Evolutionary conservation across 2,113 vertebrate species (phyloP).

Genomic region (Myanophis thanlyinensis): DNA sequence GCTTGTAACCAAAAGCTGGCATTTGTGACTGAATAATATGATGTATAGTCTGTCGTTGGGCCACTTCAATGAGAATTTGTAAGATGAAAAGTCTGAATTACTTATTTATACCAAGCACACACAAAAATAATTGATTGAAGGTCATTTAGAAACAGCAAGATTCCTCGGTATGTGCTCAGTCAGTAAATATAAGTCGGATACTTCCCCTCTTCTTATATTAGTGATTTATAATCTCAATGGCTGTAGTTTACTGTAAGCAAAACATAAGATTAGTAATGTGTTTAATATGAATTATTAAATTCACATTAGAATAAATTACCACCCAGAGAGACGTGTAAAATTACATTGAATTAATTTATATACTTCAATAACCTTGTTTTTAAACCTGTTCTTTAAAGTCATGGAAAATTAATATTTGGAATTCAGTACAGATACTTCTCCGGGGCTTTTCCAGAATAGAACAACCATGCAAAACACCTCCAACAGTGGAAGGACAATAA

Average conservation of each 20-base stretch:
- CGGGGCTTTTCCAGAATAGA: neutral
- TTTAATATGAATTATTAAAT: slow-evolving; percentile 81
- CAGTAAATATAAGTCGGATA: slow-evolving; percentile 51
- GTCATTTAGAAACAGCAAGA: slow-evolving; percentile 60
- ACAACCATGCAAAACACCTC: neutral
- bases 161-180: slow-evolving; percentile 62
- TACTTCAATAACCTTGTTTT: slow-evolving; percentile 48
- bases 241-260: slow-evolving; percentile 75
- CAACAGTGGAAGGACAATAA: neutral
- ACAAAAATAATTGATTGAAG: slow-evolving; percentile 60
- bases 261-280: slow-evolving; percentile 72
- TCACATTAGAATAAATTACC: slow-evolving; percentile 77
- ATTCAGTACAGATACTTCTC: neutral
- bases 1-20: neutral
- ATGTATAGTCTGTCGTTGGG: slow-evolving; percentile 41
- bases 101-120: slow-evolving; percentile 53
- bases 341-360: slow-evolving; percentile 66
- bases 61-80: neutral
- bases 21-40: neutral
- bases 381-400: slow-evolving; percentile 47
- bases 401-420: slow-evolving; percentile 11
- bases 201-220: slow-evolving; percentile 52
- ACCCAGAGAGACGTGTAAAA: slow-evolving; percentile 64
- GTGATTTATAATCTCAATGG: slow-evolving; percentile 69
- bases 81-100: slow-evolving; percentile 49